Conservation (phyloP, 2,113 vertebrate genomes). For the Lagopus muta region DNA sequence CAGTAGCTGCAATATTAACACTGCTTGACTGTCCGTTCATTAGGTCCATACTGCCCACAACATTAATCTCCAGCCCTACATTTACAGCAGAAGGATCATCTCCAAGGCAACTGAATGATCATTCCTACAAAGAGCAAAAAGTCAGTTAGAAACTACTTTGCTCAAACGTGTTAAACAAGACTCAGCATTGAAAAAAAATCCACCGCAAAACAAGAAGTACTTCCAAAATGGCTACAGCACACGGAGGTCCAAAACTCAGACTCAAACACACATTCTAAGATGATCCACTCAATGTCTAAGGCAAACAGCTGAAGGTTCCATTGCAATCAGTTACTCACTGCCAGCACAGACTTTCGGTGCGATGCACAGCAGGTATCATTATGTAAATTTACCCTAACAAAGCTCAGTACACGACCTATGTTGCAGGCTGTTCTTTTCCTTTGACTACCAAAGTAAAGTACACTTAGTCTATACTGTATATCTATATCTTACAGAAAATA, state of each 20-base stretch:
- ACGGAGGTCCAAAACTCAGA: not conserved
- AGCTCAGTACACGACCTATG: not conserved
- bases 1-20: conserved; percentile 79
- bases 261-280: not conserved
- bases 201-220: not conserved
- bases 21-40: conserved; percentile 90
- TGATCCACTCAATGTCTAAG: not conserved
- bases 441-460: not conserved
- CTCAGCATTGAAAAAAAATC: not conserved
- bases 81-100: conserved; percentile 74
- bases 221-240: not conserved
- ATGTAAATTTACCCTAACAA: not conserved
- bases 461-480: not conserved
- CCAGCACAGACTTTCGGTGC: not conserved
- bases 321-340: not conserved
- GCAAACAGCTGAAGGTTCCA: not conserved
- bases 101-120: conserved; percentile 80
- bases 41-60: conserved; percentile 94
- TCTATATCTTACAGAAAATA: not conserved
- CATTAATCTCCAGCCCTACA: conserved; percentile 75
- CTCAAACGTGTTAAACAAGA: not conserved
- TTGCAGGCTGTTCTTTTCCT: not conserved
- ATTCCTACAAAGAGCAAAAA: conserved; percentile 71
- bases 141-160: not conserved
- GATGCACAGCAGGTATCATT: not conserved